These are phyloP conservation scores for Haliaeetus leucogaster DNA, from an alignment of 2,113 vertebrate genomes.

Conservation along the genomic window DNA sequence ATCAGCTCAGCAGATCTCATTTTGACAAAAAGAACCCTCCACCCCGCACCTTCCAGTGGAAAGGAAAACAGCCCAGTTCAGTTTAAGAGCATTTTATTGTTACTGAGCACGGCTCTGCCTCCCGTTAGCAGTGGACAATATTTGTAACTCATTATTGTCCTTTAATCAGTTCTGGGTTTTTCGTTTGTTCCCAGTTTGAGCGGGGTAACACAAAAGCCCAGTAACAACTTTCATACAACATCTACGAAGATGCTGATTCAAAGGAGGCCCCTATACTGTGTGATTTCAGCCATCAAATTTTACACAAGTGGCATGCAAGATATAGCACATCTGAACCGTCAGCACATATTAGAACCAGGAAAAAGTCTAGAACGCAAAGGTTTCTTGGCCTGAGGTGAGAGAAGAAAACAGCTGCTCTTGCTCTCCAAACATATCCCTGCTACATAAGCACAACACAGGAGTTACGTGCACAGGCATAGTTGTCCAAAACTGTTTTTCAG, in stretches of 20 bases:
- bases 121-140: background rate
- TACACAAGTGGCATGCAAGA: background rate
- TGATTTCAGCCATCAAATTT: background rate
- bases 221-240: background rate
- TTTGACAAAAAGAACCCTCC: background rate
- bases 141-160: background rate
- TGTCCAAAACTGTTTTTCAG: background rate
- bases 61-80: background rate
- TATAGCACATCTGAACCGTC: background rate
- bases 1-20: background rate
- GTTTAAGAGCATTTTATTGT: background rate
- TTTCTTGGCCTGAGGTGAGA: background rate
- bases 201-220: fast-evolving
- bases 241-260: background rate
- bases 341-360: background rate
- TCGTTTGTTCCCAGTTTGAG: background rate
- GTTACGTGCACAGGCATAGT: fast-evolving
- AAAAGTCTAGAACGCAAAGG: background rate
- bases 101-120: background rate
- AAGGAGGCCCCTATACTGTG: background rate
- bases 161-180: background rate
- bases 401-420: background rate
- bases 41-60: background rate
- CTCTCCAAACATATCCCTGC: background rate
- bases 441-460: background rate